A percentile compares a stretch with the other conserved stretches of the same genome.
Evolutionary conservation across 2,797 vertebrate species (phyloP).

Genomic region (Peromyscus nudipes): DNA sequence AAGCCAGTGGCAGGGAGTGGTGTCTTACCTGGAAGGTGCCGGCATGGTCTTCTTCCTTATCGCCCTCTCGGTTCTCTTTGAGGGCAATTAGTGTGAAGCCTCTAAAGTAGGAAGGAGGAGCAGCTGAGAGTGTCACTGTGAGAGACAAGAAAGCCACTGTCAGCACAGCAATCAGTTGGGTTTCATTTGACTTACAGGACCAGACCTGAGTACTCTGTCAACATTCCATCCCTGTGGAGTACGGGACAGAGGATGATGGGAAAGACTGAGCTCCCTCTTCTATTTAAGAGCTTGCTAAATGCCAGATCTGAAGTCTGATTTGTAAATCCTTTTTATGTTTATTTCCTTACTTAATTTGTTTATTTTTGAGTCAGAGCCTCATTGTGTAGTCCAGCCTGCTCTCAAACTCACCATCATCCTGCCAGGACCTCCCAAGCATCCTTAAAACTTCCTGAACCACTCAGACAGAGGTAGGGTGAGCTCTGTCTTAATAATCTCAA

Average conservation of each 20-base stretch:
- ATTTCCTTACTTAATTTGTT: background rate
- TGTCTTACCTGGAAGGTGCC: conserved; percentile 95
- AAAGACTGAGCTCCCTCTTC: background rate
- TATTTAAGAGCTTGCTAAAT: conserved; percentile 40
- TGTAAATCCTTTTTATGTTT: background rate
- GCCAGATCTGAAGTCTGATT: background rate
- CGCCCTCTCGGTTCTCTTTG: conserved; percentile 95
- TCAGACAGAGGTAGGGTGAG: background rate
- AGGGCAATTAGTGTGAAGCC: conserved; percentile 97
- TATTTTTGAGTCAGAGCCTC: background rate
- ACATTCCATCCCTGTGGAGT: background rate
- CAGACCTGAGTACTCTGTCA: background rate
- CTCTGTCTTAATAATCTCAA: background rate
- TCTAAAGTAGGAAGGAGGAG: conserved; percentile 96
- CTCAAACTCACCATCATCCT: background rate
- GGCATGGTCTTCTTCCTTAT: conserved; percentile 96
- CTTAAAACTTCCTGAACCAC: conserved; percentile 1
- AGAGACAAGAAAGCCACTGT: conserved; percentile 62
- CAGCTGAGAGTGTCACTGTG: conserved; percentile 94
- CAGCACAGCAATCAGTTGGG: conserved; percentile 20
- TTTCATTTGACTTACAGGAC: conserved; percentile 9
- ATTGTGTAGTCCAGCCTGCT: background rate
- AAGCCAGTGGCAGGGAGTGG: background rate
- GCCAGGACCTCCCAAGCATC: background rate
- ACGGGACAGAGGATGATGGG: accelerated